Evolutionary conservation across 2,113 vertebrate genomes (phyloP), one percentile per base, ranked within the genome.

Genomic region (Chionodraco myersi): DNA sequence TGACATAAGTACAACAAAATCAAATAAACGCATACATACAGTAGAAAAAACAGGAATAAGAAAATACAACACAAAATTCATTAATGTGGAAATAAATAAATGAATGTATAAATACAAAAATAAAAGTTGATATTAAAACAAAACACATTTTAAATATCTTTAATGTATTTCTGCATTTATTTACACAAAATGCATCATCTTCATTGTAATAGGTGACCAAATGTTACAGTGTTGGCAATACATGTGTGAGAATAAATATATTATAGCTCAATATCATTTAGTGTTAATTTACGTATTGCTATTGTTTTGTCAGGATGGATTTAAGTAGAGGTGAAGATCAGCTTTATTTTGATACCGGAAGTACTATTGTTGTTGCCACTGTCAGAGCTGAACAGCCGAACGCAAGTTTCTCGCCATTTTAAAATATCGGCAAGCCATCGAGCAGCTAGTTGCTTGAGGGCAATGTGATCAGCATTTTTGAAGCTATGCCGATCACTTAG

Each of bases 331-430:
- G 48, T 9, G n/a, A 10, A 2, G 0, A 3, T 2, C 7, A 0
- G 21, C 51, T 84, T 92, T 91, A 84, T 80, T 89, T 52, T 88
- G 88, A 89, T 91, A 1, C 13, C 54, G 89, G 90, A 92, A 82
- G 72, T 75, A 0, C 26, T 51, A 52, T 84, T 85, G 83, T 71
- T 69, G 66, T 72, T 65, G 41, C 72, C 0, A 4, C 14, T 11
- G 41, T 10, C 10, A n/a, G 58, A 71, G 47, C 18, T 4, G 13
- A 3, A 6, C 41, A 66, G 14, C 85, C 85, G 86, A 91, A 89
- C 16, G 5, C 47, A 12, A 10, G 5, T 36, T 44, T 47, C 62
- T 77, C 94, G 92, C 93, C 94, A 95, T 95, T 94, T 95, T 95
- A 89, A 89, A 82, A 80, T 15, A 58, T 70, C 53, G 75, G 68